phyloP scores from a whole-genome alignment of 2,888 invertebrate species.

The Drosophila bunnanda region DNA sequence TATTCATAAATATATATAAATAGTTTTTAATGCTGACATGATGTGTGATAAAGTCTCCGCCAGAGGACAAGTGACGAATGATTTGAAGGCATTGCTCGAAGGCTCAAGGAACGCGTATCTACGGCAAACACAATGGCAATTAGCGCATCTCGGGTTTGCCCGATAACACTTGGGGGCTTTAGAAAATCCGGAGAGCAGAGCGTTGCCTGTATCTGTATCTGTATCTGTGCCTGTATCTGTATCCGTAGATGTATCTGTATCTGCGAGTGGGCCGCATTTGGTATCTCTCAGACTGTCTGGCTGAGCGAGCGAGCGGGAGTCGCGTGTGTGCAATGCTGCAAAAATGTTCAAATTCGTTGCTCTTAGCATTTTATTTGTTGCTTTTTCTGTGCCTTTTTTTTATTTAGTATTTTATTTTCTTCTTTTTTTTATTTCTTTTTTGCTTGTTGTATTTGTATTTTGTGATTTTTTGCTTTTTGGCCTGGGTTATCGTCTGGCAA shows the following conservation, averaged over 20 bases:
- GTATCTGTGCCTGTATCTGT: conserved; percentile 40
- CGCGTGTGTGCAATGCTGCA: conserved; percentile 80
- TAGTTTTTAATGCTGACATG: background rate
- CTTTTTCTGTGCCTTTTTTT: conserved; percentile 14
- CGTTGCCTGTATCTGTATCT: conserved; percentile 34
- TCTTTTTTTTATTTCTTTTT: conserved; percentile 32
- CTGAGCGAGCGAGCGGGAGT: conserved; percentile 69
- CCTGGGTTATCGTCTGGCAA: conserved; percentile 78
- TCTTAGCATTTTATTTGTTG: conserved; percentile 45
- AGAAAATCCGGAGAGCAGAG: conserved; percentile 24
- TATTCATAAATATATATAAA: background rate
- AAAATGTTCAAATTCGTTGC: conserved; percentile 72
- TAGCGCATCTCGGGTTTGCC: conserved; percentile 55
- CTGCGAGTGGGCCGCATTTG: conserved; percentile 48
- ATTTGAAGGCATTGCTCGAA: conserved; percentile 33
- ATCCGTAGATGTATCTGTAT: conserved; percentile 41
- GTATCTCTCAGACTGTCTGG: conserved; percentile 70
- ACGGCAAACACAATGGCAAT: conserved; percentile 56
- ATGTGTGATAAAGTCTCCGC: background rate
- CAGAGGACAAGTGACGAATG: conserved; percentile 30
- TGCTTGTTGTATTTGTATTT: conserved; percentile 5
- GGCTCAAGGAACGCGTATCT: conserved; percentile 51
- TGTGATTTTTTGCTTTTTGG: conserved; percentile 50
- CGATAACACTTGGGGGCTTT: conserved; percentile 41
- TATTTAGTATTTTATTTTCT: conserved; percentile 9